Percentiles rank a stretch among this genome's conserved stretches.
Evolutionary conservation across 2,113 vertebrate genomes (phyloP).

Genomic region (Pedetes capensis): DNA sequence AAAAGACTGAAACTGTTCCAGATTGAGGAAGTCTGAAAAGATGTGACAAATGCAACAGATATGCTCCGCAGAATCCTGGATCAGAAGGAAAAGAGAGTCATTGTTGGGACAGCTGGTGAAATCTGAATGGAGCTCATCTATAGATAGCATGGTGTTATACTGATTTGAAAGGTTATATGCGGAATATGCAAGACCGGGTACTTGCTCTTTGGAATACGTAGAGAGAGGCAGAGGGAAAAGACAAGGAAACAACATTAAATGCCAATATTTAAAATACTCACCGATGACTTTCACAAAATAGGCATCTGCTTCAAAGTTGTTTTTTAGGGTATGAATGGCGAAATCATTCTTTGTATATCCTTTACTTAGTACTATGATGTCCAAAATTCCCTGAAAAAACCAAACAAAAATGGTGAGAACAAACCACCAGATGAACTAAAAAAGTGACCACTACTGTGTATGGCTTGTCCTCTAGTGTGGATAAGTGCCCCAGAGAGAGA

Average conservation of each 20-base stretch:
- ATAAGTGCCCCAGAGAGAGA: neutral
- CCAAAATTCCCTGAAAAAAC: constrained; percentile 93
- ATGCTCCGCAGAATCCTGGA: neutral
- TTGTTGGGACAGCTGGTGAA: neutral
- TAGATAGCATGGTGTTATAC: neutral
- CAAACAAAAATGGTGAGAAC: neutral
- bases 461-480: neutral
- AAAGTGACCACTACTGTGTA: neutral
- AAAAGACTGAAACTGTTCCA: neutral
- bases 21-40: neutral
- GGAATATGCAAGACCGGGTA: neutral
- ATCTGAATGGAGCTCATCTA: neutral
- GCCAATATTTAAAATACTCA: constrained; percentile 83
- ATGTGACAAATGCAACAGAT: neutral
- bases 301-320: constrained; percentile 98
- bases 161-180: neutral
- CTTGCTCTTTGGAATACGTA: neutral
- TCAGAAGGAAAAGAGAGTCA: neutral
- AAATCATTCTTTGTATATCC: constrained; percentile 84
- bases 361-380: constrained; percentile 93
- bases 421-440: neutral
- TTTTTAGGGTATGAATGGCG: constrained; percentile 93
- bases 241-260: neutral
- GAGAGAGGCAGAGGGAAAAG: too few relatives aligned
- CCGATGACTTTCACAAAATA: constrained; percentile 99